A percentile compares a stretch with the other conserved stretches of the same genome.
These are phyloP conservation scores for Sylvia atricapilla DNA, from an alignment of 2,113 vertebrate genomes.

Conservation along the genomic window DNA sequence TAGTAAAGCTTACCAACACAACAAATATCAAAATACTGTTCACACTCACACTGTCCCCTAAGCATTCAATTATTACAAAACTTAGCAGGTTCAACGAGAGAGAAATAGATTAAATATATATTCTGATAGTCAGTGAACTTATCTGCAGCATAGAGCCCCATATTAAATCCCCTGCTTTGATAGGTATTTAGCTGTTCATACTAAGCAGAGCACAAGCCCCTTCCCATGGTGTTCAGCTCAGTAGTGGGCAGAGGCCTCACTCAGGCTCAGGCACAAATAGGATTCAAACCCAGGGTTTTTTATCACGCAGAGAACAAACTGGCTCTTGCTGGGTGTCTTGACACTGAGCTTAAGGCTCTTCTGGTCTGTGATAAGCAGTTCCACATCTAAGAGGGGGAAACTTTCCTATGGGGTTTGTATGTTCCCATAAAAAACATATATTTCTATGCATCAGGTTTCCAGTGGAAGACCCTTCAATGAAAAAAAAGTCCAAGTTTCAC, in stretches of 20 bases:
- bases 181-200: background rate
- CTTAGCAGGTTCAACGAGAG: background rate
- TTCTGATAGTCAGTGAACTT: background rate
- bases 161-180: background rate
- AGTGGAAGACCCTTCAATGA: background rate
- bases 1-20: background rate
- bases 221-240: background rate
- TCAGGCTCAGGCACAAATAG: background rate
- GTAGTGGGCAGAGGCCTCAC: background rate
- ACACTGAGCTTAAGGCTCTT: background rate
- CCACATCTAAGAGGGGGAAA: background rate
- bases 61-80: background rate
- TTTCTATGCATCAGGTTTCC: background rate
- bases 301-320: background rate
- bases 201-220: background rate
- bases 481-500: background rate
- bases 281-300: background rate
- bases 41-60: background rate
- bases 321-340: background rate
- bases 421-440: background rate
- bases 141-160: background rate
- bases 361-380: background rate
- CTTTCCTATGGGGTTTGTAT: background rate
- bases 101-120: background rate
- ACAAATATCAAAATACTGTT: background rate